These are phyloP conservation scores for Characodon lateralis DNA, from an alignment of 2,797 vertebrate genomes.

Conservation along the genomic window DNA sequence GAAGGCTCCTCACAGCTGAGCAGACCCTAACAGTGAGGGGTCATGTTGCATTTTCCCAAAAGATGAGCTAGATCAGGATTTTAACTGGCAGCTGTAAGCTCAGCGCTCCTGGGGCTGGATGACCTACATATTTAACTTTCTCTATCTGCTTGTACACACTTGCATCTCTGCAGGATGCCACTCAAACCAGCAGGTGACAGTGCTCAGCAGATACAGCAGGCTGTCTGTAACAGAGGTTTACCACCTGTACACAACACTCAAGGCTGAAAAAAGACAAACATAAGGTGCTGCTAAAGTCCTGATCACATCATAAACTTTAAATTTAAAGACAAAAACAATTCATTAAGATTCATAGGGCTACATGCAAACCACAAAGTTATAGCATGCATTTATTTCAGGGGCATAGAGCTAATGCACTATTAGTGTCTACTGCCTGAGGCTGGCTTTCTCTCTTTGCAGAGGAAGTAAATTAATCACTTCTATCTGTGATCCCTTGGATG, in stretches of 20 bases:
- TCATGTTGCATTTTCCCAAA: constrained; percentile 37
- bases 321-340: constrained; percentile 72
- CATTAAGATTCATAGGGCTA: constrained; percentile 70
- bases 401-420: constrained; percentile 77
- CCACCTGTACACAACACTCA: constrained; percentile 42
- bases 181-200: constrained; percentile 68
- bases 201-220: constrained; percentile 31
- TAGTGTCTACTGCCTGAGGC: constrained; percentile 66
- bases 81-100: constrained; percentile 52
- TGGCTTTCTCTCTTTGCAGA: constrained; percentile 54
- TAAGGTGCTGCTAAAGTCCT: constrained; percentile 25
- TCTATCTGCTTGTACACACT: constrained; percentile 66
- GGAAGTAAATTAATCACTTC: constrained; percentile 73
- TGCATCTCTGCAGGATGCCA: constrained; percentile 65
- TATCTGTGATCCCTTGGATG: constrained; percentile 62
- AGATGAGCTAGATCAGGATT: constrained; percentile 46
- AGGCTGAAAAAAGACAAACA: constrained; percentile 57
- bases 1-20: constrained; percentile 32
- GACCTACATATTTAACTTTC: constrained; percentile 71
- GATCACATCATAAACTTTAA: constrained; percentile 36
- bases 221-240: constrained; percentile 24
- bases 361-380: constrained; percentile 62
- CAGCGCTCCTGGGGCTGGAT: constrained; percentile 52
- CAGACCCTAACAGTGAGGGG: constrained; percentile 21
- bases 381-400: constrained; percentile 72